These are phyloP conservation scores for Solenopsis fugax DNA, from an alignment of 1,140 invertebrate genomes.

Conservation along the genomic window DNA sequence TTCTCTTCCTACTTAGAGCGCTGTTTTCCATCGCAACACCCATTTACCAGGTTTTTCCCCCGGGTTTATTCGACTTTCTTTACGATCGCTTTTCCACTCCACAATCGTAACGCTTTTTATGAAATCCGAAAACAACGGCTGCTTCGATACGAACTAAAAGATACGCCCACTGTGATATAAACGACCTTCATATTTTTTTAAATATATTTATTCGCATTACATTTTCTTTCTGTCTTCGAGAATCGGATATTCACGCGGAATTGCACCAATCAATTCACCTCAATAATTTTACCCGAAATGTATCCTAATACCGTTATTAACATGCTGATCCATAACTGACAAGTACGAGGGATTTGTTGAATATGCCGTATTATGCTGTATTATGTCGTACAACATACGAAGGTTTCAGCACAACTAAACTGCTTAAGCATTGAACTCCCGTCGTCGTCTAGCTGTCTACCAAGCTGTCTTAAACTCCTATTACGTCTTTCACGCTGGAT, in stretches of 20 bases:
- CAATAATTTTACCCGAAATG: not conserved
- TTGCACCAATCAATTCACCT: not conserved
- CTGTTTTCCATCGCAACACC: conserved; percentile 37
- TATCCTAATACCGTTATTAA: not conserved
- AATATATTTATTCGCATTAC: not conserved
- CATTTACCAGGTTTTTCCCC: conserved; percentile 27
- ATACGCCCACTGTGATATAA: not conserved
- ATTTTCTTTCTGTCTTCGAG: not conserved
- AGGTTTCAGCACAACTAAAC: conserved; percentile 48
- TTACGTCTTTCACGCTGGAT: conserved; percentile 37
- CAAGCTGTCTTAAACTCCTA: conserved; percentile 52
- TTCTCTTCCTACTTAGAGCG: not conserved
- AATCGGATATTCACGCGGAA: not conserved
- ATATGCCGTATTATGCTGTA: conserved; percentile 25
- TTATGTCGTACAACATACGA: conserved; percentile 26
- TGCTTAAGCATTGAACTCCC: conserved; percentile 28
- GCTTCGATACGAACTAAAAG: not conserved
- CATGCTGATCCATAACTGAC: conserved; percentile 3
- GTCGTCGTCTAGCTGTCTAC: conserved; percentile 32
- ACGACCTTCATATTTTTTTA: not conserved
- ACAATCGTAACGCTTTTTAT: conserved; percentile 35
- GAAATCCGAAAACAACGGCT: not conserved
- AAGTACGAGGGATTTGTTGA: conserved; percentile 17
- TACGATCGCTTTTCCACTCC: conserved; percentile 55
- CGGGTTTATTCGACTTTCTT: conserved; percentile 61